These are phyloP conservation scores for Pterobdella sp. DNA, from an alignment of 2,888 invertebrate species.

Conservation along the genomic window DNA sequence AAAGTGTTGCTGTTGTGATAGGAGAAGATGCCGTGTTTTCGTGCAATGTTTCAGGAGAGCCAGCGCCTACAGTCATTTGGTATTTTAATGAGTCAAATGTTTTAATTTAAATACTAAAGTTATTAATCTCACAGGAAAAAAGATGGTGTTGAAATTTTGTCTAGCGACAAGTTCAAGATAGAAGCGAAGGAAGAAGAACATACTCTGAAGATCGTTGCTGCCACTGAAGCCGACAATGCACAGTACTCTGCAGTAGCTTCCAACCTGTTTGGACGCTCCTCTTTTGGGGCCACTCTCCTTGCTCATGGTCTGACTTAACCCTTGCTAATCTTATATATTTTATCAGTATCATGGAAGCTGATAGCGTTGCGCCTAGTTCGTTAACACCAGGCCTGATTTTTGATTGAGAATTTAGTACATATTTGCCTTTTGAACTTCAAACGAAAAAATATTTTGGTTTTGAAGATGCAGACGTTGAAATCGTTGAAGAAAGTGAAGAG, in stretches of 20 bases:
- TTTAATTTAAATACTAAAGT: not conserved
- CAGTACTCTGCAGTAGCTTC: constrained; percentile 16
- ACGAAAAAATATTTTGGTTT: no score
- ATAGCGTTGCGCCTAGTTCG: no score
- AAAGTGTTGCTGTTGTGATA: constrained; percentile 2
- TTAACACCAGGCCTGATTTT: no score
- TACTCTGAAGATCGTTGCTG: not conserved
- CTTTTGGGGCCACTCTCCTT: constrained; percentile 15
- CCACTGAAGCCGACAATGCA: constrained; percentile 11
- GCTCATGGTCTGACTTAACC: constrained; percentile 1
- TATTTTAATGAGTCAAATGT: no score
- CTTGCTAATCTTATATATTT: no score
- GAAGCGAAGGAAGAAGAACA: not conserved
- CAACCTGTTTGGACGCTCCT: constrained; percentile 14
- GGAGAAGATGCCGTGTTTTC: constrained; percentile 16
- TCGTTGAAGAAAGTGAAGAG: constrained; percentile 2
- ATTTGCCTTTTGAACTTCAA: no score
- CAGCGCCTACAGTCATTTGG: constrained; percentile 14
- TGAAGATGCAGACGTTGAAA: constrained; percentile 12
- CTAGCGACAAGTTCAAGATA: constrained; percentile 11
- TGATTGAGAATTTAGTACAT: no score
- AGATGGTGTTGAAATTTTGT: not conserved
- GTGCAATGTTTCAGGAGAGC: constrained; percentile 20
- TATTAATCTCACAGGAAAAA: not conserved
- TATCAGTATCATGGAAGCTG: no score